Conservation (phyloP, 2,113 vertebrate genomes). For the Gallinago media region DNA sequence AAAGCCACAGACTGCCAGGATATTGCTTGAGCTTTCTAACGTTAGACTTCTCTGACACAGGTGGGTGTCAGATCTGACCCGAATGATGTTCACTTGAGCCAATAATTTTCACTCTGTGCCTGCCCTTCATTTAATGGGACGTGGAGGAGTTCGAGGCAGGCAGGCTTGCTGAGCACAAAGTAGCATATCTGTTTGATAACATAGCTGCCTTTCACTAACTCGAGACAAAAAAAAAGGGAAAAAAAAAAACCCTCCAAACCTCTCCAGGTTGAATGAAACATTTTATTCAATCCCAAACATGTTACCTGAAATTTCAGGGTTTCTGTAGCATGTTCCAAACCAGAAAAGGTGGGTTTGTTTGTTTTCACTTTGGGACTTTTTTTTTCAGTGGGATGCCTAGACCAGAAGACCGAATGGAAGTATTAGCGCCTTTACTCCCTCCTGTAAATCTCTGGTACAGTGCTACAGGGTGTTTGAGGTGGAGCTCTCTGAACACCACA, state of each 20-base stretch:
- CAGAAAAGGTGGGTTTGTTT: background rate
- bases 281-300: background rate
- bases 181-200: constrained; percentile 33
- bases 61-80: constrained; percentile 20
- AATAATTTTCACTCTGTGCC: constrained; percentile 21
- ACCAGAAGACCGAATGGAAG: background rate
- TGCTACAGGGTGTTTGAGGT: background rate
- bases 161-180: background rate
- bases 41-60: background rate
- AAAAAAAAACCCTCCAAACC: too few species aligned
- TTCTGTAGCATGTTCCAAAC: background rate
- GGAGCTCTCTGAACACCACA: background rate
- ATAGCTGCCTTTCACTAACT: constrained; percentile 4
- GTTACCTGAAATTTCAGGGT: background rate
- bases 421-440: background rate
- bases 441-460: background rate
- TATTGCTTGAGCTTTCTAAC: background rate
- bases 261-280: background rate
- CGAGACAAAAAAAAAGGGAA: background rate
- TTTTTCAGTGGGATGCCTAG: background rate
- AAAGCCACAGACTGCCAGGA: background rate
- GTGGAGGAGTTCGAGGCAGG: constrained; percentile 19
- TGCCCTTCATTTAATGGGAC: background rate
- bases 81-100: constrained; percentile 37
- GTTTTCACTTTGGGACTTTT: background rate